Evolutionary conservation across 2,888 invertebrate genomes (phyloP), one percentile per base, ranked within the genome.

Genomic region (Eupithecia insigniata): DNA sequence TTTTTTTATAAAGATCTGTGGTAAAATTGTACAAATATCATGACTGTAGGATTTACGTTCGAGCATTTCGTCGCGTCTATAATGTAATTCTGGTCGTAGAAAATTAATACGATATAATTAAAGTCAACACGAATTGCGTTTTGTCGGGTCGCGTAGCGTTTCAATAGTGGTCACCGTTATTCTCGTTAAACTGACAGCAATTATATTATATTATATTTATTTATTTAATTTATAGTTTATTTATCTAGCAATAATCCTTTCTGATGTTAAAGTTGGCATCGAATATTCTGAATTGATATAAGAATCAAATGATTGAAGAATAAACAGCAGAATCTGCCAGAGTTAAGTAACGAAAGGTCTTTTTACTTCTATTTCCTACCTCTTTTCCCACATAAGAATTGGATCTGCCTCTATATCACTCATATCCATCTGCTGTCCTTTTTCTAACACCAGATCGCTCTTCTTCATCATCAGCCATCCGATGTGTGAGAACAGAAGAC

Each of bases 401-500:
- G 71, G 70, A 70, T 81, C 79, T 0, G 96, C 71, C 96, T 95
- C 92, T 66, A 98, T 95, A 85, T 98, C 98, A 39, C 95, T 96
- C 88, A 98, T 88, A 82, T 98, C 97, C 75, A 98, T 95, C 72
- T 95, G 95, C 77, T 96, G 96, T 66, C 98, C 98, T 81, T 96
- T 96, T 28, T 90, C 92, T 73, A 95, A 95, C 18, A 98, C 97
- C 79, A 97, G 96, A 0, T 96, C 96, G 84, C 98, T 98, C 87
- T 98, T 98, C 80, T 96, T 96, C 88, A 96, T 95, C 86, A 98
- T 90, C 43, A 98, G 92, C 98, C 98, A 98, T 60, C 98, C 98
- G 76, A 98, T 95, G 89, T 98, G 98, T 0, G 98, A 95, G 91
- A 98, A 98, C 94, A 98, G 98, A 88, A 98, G 96, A 3, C 98